Evolutionary conservation across 2,797 vertebrate genomes (phyloP).

Genomic region (Poecile montanus): DNA sequence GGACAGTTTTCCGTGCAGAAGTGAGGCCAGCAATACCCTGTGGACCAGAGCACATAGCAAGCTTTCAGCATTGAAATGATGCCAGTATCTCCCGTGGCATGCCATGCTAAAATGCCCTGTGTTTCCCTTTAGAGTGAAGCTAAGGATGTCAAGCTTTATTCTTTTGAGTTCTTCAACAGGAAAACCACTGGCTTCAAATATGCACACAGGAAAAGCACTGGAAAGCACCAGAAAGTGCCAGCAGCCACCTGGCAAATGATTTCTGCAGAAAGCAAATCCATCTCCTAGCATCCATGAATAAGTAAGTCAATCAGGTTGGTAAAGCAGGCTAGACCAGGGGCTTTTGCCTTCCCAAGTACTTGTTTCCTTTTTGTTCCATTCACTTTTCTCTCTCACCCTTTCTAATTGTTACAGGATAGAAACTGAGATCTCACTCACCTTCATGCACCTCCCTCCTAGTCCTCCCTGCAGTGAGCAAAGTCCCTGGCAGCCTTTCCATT

Average conservation of each 20-base stretch:
- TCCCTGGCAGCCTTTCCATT: background rate
- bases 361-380: background rate
- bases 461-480: background rate
- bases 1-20: background rate
- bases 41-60: rapidly evolving
- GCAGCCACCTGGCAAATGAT: background rate
- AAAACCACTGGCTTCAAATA: background rate
- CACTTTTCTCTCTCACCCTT: background rate
- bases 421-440: background rate
- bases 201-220: background rate
- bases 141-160: background rate
- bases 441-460: background rate
- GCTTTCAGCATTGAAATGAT: background rate
- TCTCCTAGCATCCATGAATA: background rate
- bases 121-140: background rate
- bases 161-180: background rate
- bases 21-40: background rate
- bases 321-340: background rate
- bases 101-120: background rate
- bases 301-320: background rate
- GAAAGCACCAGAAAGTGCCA: background rate
- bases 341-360: background rate
- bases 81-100: background rate
- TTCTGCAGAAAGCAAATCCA: background rate
- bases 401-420: background rate